Conservation (phyloP, 2,113 vertebrate species). For the Rhineura floridana region DNA sequence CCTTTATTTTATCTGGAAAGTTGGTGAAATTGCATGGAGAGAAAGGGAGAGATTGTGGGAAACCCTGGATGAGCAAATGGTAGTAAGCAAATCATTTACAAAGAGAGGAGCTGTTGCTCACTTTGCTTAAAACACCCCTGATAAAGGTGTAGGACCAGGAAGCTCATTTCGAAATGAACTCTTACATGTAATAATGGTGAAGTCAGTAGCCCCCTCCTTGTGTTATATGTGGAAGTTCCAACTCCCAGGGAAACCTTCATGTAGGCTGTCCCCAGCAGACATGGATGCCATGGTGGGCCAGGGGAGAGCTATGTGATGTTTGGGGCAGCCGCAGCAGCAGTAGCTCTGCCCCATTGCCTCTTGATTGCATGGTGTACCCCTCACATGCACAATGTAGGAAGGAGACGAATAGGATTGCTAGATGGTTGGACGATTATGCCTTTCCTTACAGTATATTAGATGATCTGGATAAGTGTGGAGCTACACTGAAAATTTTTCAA, state of each 20-base stretch:
- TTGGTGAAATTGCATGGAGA: slow-evolving; percentile 44
- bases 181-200: background rate
- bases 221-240: background rate
- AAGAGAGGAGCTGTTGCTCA: background rate
- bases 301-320: background rate
- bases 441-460: no score
- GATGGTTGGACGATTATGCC: background rate
- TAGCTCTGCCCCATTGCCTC: no score
- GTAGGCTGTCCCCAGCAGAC: background rate
- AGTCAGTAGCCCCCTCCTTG: no score
- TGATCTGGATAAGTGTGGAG: no score
- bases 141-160: background rate
- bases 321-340: no score
- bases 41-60: slow-evolving; percentile 35
- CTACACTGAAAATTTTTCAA: no score
- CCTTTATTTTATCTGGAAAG: slow-evolving; percentile 55
- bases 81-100: slow-evolving; percentile 52
- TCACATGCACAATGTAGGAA: background rate
- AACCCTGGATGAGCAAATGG: background rate
- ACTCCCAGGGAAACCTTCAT: background rate
- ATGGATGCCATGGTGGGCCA: background rate
- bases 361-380: background rate
- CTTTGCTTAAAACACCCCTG: background rate
- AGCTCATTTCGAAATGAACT: background rate
- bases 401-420: background rate